Evolutionary conservation across 2,113 vertebrate species (phyloP), one percentile per base, ranked within the genome.

Genomic region (Pseudorasbora parva): DNA sequence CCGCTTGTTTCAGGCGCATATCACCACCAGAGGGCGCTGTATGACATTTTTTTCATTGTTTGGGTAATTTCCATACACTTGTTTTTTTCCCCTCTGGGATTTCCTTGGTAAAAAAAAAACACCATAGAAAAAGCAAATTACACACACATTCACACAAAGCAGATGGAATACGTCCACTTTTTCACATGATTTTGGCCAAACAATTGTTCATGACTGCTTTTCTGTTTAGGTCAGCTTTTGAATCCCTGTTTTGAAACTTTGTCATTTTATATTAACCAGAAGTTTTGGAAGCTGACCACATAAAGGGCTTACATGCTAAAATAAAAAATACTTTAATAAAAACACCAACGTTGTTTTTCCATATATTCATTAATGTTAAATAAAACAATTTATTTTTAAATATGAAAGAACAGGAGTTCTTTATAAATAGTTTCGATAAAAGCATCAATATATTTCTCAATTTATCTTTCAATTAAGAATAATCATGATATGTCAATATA

Each of bases 141-240:
- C 23, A 21, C n/a, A 37, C 56, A 56, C 51, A 21, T 5, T 19
- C 7, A 10, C 21, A 57, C n/a, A 25, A n/a, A 25, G 21, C 75
- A 60, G 76, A 78, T 78, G 56, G 76, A 60, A 25, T 17, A 78
- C 37, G 41, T n/a, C 56, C 56, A 45, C 23, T 5, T 8, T 78
- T 62, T 78, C 33, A 62, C n/a, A 62, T 45, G n/a, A 19, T 7
- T 78, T 45, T 45, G 76, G 76, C 56, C 56, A 45, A 45, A 45
- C 27, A n/a, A 19, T 45, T 60, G 33, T 78, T 25, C 11, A 5
- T 60, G 75, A 60, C 56, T 78, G 56, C 57, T 43, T 78, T 45
- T 45, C 37, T 78, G 33, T 37, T 62, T 62, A 78, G 56, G 15
- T 78, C 76, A 78, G 56, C 4, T 45, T 60, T 43, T 45, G 15